Conservation (phyloP, 2,888 invertebrate genomes). For the Coremacera marginata region DNA sequence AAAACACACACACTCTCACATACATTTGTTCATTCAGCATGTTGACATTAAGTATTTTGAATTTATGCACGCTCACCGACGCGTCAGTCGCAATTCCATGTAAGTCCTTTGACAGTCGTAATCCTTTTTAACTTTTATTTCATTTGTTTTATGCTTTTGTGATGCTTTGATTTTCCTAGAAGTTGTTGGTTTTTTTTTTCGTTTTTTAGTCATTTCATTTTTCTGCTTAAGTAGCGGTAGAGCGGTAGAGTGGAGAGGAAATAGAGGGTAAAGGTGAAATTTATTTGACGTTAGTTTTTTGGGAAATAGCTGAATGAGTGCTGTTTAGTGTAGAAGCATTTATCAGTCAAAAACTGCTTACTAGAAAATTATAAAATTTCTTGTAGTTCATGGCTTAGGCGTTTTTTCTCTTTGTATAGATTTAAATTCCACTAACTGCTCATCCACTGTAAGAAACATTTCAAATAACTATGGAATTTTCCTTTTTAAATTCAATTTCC, state of each 20-base stretch:
- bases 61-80: slow-evolving; percentile 16
- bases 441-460: no score
- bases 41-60: slow-evolving; percentile 17
- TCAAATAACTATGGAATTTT: slow-evolving; percentile 7
- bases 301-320: no score
- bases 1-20: background rate
- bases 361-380: no score
- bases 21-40: background rate
- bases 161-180: slow-evolving; percentile 5
- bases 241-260: no score
- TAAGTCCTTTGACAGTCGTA: slow-evolving; percentile 52
- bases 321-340: no score
- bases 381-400: no score
- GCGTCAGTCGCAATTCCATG: slow-evolving; percentile 45
- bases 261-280: no score
- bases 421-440: no score
- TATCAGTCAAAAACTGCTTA: no score
- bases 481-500: slow-evolving; percentile 45
- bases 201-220: background rate
- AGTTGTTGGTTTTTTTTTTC: background rate
- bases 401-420: background rate
- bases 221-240: no score
- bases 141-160: slow-evolving; percentile 28
- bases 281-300: no score
- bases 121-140: slow-evolving; percentile 47